A percentile compares a stretch with the other conserved stretches of the same genome.
phyloP scores from a whole-genome alignment of 2,888 invertebrate genomes.

The Trachelus tabidus region DNA sequence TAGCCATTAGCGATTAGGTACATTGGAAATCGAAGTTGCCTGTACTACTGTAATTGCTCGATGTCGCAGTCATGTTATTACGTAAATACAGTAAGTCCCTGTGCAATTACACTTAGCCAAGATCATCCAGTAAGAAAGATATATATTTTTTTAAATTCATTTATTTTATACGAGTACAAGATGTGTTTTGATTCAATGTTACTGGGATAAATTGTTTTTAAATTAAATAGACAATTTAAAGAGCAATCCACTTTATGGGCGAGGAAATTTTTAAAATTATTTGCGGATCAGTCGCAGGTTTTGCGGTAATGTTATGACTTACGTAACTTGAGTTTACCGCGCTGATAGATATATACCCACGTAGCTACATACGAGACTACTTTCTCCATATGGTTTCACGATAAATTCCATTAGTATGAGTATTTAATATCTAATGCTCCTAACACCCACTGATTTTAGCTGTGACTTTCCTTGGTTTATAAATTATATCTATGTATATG shows the following conservation, averaged over 20 bases:
- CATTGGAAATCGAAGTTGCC: not conserved
- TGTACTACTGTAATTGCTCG: not conserved
- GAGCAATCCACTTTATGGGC: not conserved
- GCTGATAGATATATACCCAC: conserved; percentile 21
- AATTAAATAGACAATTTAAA: not conserved
- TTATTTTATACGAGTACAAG: not conserved
- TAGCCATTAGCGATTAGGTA: not conserved
- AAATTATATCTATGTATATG: not conserved
- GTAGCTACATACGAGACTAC: conserved; percentile 40
- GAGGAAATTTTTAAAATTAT: conserved; percentile 27
- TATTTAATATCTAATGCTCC: conserved; percentile 18
- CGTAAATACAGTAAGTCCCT: not conserved
- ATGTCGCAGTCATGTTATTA: not conserved
- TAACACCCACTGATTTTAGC: conserved; percentile 3
- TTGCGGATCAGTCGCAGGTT: conserved; percentile 42
- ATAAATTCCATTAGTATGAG: conserved; percentile 38
- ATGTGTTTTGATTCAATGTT: not conserved
- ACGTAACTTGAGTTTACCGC: conserved; percentile 35
- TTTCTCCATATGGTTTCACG: conserved; percentile 56
- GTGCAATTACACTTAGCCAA: not conserved
- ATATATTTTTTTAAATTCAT: not conserved
- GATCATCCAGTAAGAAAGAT: not conserved
- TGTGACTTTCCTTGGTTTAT: not conserved
- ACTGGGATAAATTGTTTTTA: not conserved
- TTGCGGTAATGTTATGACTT: conserved; percentile 48